Evolutionary conservation across 2,113 vertebrate genomes (phyloP), one percentile per base, ranked within the genome.

Genomic region (Scophthalmus maximus): DNA sequence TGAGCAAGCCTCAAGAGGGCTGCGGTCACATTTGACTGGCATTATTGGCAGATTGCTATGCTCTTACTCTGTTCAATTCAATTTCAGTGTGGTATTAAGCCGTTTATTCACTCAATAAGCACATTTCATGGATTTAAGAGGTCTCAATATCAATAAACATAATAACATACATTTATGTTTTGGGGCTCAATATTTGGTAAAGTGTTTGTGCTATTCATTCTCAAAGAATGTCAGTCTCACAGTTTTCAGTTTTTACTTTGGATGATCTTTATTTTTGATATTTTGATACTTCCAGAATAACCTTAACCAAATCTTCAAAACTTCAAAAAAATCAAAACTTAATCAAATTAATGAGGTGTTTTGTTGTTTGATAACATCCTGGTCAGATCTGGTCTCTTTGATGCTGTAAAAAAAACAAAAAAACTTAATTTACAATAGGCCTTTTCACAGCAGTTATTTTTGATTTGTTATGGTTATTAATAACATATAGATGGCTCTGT

Each of bases 11-110:
- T 62, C n/a, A 18, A 15, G 40, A 58, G 12, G 9, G 10, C 26
- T 50, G 18, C 3, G 32, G 51, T 73, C 72, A 20, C 26, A 38
- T 73, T 70, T 66, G 42, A 69, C n/a, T 30, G 38, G 10, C 47
- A 9, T 57, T 56, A 23, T 38, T 29, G 29, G 56, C 72, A 30
- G 12, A 59, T 52, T 57, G 34, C 53, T 56, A 22, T 32, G 20
- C 29, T 42, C 34, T 20, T 17, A 15, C 5, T 55, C 29, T n/a
- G 6, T 46, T 62, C 18, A 14, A 2, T 57, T 26, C 4, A 30
- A 50, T 68, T 56, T 27, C n/a, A 32, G 23, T 17, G 69, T 18
- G 27, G n/a, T 27, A 50, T 62, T 26, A 36, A 61, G 38, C 25
- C 0, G 18, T n/a, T 15, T 36, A 47, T 44, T 60, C 12, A 17